Conservation (phyloP, 2,888 invertebrate species). For the Leptinotarsa rubiginosa region DNA sequence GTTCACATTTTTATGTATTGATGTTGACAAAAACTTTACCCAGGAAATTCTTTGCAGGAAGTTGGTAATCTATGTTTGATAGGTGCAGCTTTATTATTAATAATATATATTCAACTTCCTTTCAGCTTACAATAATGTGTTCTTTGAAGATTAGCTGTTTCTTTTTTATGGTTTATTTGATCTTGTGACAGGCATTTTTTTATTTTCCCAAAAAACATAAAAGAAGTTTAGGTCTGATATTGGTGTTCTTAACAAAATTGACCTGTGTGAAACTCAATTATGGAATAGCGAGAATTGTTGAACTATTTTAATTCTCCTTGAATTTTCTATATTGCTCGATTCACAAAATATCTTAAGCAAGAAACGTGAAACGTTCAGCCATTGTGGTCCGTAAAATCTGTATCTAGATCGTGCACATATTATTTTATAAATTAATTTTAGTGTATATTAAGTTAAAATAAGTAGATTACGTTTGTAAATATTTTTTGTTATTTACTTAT, state of each 20-base stretch:
- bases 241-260: not conserved
- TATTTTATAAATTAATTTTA: slow-evolving; percentile 8
- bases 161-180: no score
- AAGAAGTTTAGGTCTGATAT: not conserved
- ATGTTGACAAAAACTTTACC: no score
- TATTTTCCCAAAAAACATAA: not conserved
- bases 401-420: slow-evolving; percentile 6
- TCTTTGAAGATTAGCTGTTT: no score
- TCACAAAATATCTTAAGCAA: not conserved
- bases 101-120: no score
- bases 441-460: slow-evolving; percentile 2
- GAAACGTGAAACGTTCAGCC: not conserved
- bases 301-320: not conserved
- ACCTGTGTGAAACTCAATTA: no score
- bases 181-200: no score
- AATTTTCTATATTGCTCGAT: not conserved
- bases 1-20: no score
- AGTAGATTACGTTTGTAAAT: slow-evolving; percentile 29
- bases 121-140: no score
- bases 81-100: no score
- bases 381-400: slow-evolving; percentile 4
- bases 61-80: no score
- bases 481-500: slow-evolving; percentile 30
- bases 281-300: not conserved
- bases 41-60: no score